A percentile compares a stretch with the other conserved stretches of the same genome.
Evolutionary conservation across 2,888 invertebrate genomes (phyloP).

Genomic region (Dromius quadrimaculatus): DNA sequence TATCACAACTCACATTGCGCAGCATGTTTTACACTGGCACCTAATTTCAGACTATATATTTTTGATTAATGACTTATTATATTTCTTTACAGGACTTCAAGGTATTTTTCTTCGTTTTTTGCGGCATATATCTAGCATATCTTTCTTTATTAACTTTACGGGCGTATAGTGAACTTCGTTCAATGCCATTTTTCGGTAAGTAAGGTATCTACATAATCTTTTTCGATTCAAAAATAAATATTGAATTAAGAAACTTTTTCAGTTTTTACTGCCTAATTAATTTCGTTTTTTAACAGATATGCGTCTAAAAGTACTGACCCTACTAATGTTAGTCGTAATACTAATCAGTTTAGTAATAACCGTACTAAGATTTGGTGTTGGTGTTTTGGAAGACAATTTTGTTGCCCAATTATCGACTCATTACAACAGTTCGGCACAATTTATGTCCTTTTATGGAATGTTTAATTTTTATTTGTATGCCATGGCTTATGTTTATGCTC

Average conservation of each 20-base stretch:
- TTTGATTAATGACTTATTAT: slow-evolving; percentile 6
- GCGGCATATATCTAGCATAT: slow-evolving; percentile 88
- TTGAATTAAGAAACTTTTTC: not conserved
- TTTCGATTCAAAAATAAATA: too few relatives aligned
- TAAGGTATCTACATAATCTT: too few relatives aligned
- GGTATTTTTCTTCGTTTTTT: slow-evolving; percentile 88
- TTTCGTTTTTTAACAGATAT: slow-evolving; percentile 76
- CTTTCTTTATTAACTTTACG: slow-evolving; percentile 84
- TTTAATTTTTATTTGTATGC: slow-evolving; percentile 94
- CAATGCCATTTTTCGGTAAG: slow-evolving; percentile 98
- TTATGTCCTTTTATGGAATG: slow-evolving; percentile 94
- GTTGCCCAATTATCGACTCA: slow-evolving; percentile 88
- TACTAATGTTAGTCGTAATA: slow-evolving; percentile 85
- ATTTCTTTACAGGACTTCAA: slow-evolving; percentile 82
- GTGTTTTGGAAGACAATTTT: slow-evolving; percentile 93
- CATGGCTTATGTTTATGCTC: slow-evolving; percentile 95
- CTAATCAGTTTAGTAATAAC: slow-evolving; percentile 81
- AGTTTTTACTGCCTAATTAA: too few relatives aligned
- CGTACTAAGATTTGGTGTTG: slow-evolving; percentile 86
- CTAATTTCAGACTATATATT: not conserved
- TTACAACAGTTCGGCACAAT: slow-evolving; percentile 93
- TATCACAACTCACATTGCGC: too few relatives aligned
- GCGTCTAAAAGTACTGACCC: slow-evolving; percentile 89
- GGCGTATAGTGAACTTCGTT: slow-evolving; percentile 93
- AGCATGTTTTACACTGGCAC: not conserved